phyloP scores from a whole-genome alignment of 1,140 invertebrate species.

The Papilio polytes region DNA sequence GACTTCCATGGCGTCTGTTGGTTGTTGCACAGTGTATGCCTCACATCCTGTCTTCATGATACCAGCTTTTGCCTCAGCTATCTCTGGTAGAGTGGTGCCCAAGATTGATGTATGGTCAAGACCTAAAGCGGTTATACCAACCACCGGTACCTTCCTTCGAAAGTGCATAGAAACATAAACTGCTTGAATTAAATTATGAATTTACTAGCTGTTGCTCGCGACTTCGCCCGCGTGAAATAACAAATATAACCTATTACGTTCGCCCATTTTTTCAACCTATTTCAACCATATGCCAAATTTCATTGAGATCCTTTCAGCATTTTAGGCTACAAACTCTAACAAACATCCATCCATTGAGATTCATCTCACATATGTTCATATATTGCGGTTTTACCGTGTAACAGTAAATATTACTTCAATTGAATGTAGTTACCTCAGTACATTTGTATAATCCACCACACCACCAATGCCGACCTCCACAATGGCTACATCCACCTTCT shows the following conservation, averaged over 20 bases:
- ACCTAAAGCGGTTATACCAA: slow-evolving; percentile 95
- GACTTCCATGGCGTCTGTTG: slow-evolving; percentile 87
- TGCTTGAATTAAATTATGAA: neutral
- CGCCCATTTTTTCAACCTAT: too few species aligned
- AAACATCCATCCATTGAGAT: too few species aligned
- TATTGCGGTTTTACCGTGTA: too few species aligned
- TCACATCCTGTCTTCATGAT: slow-evolving; percentile 93
- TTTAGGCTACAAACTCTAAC: too few species aligned
- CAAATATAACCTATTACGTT: too few species aligned
- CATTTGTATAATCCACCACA: slow-evolving; percentile 96
- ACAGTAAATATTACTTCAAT: neutral
- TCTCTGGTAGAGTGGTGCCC: slow-evolving; percentile 93
- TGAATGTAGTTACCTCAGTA: slow-evolving; percentile 87
- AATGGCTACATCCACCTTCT: slow-evolving; percentile 96
- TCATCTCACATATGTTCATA: too few species aligned
- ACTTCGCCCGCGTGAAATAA: too few species aligned
- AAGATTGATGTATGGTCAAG: slow-evolving; percentile 95
- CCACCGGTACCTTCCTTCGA: slow-evolving; percentile 89
- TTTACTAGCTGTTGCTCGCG: too few species aligned
- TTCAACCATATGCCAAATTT: too few species aligned
- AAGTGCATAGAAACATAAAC: neutral
- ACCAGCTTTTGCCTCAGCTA: slow-evolving; percentile 98
- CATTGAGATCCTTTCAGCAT: too few species aligned
- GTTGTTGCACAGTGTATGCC: slow-evolving; percentile 91
- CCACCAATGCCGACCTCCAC: slow-evolving; percentile 99